phyloP scores from a whole-genome alignment of 2,797 vertebrate species.

The Pterois miles region DNA sequence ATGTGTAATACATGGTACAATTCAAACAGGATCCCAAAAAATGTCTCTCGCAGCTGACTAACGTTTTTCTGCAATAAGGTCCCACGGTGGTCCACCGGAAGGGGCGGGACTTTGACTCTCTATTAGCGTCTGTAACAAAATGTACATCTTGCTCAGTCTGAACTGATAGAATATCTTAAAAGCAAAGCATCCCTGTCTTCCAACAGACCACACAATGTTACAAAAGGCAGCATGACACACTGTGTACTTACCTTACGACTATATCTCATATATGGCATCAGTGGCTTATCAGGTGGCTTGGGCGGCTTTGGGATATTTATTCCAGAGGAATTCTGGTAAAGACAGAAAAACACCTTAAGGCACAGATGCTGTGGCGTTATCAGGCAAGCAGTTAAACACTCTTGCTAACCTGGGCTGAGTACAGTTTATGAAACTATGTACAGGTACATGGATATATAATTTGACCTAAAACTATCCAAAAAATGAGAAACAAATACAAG shows the following conservation, averaged over 20 bases:
- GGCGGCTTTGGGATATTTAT: constrained; percentile 97
- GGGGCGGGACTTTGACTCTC: too few relatives aligned
- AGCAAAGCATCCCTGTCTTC: constrained; percentile 46
- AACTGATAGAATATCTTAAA: constrained; percentile 29
- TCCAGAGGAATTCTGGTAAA: constrained; percentile 87
- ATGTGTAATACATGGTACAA: too few relatives aligned
- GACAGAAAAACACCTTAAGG: constrained; percentile 42
- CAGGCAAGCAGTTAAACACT: not conserved
- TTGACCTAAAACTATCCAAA: not conserved
- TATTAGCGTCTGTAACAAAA: constrained; percentile 23
- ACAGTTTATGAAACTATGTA: not conserved
- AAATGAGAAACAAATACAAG: constrained; percentile 16
- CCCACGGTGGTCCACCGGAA: too few relatives aligned
- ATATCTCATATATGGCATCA: constrained; percentile 98
- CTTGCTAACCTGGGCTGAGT: not conserved
- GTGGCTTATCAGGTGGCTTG: constrained; percentile 95
- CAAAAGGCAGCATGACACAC: constrained; percentile 33
- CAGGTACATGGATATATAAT: not conserved
- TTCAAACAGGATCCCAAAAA: too few relatives aligned
- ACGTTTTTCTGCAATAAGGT: too few relatives aligned
- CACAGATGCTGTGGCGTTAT: not conserved
- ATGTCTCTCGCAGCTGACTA: too few relatives aligned
- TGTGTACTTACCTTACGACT: constrained; percentile 91
- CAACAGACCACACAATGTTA: constrained; percentile 50
- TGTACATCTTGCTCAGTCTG: constrained; percentile 30